These are phyloP conservation scores for Myanophis thanlyinensis DNA, from an alignment of 2,113 vertebrate species.

Conservation along the genomic window DNA sequence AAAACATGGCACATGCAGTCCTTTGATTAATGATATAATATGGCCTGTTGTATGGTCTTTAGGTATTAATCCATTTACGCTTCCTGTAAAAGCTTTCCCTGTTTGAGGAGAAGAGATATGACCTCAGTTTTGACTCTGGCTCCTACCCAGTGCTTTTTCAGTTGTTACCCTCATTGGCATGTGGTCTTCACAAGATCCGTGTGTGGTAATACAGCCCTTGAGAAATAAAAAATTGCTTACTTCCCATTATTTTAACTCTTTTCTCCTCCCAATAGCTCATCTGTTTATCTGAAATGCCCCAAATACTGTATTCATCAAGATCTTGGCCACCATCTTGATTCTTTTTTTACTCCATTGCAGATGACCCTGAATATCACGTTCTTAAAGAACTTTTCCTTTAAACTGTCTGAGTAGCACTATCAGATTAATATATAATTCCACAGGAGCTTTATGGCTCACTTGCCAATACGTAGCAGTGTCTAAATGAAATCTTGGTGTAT, in stretches of 20 bases:
- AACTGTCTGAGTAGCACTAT: not conserved
- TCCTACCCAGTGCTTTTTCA: not conserved
- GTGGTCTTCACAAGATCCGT: not conserved
- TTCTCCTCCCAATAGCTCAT: not conserved
- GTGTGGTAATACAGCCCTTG: not conserved
- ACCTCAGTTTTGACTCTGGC: not conserved
- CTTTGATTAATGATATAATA: not conserved
- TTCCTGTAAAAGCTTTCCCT: not conserved
- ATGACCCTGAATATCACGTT: not conserved
- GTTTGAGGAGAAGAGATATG: not conserved
- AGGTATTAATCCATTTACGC: not conserved
- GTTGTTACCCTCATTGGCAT: not conserved
- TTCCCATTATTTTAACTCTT: not conserved
- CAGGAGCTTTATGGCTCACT: not conserved
- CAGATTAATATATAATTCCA: not conserved
- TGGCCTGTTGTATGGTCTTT: not conserved
- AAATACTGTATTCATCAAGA: not conserved
- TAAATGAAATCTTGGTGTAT: slow-evolving; percentile 17
- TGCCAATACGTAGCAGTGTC: not conserved
- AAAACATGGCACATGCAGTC: not conserved
- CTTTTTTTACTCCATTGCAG: not conserved
- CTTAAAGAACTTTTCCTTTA: not conserved
- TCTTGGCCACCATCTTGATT: not conserved
- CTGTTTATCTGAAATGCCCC: not conserved
- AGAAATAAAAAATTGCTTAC: not conserved